Evolutionary conservation across 2,113 vertebrate genomes (phyloP).

Genomic region (Cricetomys ansorgei): DNA sequence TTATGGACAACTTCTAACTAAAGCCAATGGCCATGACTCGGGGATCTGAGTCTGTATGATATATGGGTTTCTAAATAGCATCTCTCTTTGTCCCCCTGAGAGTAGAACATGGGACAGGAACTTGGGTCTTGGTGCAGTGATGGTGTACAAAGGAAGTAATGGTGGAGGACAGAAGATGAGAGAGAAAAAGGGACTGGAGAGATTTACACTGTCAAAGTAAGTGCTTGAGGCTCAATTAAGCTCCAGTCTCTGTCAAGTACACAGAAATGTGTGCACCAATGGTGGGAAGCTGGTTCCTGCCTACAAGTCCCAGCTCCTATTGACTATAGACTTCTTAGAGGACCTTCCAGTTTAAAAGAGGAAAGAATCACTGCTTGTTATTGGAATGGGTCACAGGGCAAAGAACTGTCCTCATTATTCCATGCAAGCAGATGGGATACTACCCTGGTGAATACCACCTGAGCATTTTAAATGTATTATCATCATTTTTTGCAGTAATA

Average conservation of each 20-base stretch:
- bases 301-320: background rate
- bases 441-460: background rate
- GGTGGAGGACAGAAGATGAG: background rate
- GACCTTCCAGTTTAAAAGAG: background rate
- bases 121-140: background rate
- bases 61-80: background rate
- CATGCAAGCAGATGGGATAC: background rate
- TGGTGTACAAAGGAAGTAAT: background rate
- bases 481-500: background rate
- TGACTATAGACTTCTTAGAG: background rate
- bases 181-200: background rate
- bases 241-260: background rate
- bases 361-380: background rate
- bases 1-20: background rate
- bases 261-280: background rate
- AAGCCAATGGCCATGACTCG: background rate
- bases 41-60: background rate
- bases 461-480: background rate
- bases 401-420: background rate
- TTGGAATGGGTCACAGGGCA: background rate
- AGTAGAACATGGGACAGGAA: background rate
- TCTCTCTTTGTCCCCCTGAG: background rate
- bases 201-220: background rate
- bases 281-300: background rate
- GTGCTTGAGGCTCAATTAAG: background rate